phyloP scores from a whole-genome alignment of 2,113 vertebrate genomes.

The Delphinus delphis region DNA sequence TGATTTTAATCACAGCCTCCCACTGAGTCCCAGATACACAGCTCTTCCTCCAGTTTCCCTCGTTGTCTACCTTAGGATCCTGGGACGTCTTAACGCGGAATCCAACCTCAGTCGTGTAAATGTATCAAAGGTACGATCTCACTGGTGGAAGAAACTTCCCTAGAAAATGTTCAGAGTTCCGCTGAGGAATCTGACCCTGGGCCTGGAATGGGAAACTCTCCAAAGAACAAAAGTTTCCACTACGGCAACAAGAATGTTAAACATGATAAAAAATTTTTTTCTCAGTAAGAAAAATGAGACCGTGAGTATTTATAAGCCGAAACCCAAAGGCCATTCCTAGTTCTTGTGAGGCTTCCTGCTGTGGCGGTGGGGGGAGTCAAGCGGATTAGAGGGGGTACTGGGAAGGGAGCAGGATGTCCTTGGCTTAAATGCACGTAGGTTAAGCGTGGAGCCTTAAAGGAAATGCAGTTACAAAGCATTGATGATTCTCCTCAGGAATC shows the following conservation, averaged over 20 bases:
- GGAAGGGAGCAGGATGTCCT: not conserved
- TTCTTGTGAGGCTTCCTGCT: slow-evolving; percentile 34
- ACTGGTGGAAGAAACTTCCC: slow-evolving; percentile 54
- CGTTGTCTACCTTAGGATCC: not conserved
- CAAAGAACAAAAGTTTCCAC: slow-evolving; percentile 80
- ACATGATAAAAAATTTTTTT: slow-evolving; percentile 37
- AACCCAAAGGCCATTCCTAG: slow-evolving; percentile 57
- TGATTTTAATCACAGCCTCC: not conserved
- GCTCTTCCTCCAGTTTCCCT: not conserved
- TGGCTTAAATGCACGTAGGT: not conserved
- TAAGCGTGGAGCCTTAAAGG: not conserved
- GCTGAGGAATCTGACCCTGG: slow-evolving; percentile 72
- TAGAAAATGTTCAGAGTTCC: slow-evolving; percentile 57
- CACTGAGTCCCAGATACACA: fast-evolving
- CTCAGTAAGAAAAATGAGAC: slow-evolving; percentile 63
- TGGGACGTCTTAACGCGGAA: not conserved
- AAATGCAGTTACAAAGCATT: not conserved
- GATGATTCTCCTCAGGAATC: not conserved
- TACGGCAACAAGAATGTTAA: slow-evolving; percentile 75
- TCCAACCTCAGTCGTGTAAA: not conserved
- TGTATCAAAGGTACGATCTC: slow-evolving; percentile 50
- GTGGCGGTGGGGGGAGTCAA: not conserved
- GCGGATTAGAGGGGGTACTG: not conserved
- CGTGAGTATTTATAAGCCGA: slow-evolving; percentile 59
- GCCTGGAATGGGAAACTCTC: slow-evolving; percentile 58